phyloP scores from a whole-genome alignment of 2,888 invertebrate genomes.

The Drosophila ustulata region DNA sequence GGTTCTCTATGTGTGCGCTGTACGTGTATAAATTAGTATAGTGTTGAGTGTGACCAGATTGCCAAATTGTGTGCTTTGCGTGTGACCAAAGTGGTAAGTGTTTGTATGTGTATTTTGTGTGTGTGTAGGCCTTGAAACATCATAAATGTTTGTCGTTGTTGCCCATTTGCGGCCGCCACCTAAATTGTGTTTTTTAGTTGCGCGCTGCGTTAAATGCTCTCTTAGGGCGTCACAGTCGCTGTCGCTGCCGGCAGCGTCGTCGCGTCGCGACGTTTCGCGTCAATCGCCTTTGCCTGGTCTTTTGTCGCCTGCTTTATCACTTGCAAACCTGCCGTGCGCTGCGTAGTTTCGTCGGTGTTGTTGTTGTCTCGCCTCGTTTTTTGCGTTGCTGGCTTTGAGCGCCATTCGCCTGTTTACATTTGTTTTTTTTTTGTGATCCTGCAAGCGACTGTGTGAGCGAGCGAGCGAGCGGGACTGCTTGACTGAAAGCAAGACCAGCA shows the following conservation, averaged over 20 bases:
- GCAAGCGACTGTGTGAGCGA: background rate
- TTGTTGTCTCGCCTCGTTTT: constrained; percentile 32
- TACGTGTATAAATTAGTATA: constrained; percentile 1
- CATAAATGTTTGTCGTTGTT: constrained; percentile 56
- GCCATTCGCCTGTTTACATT: background rate
- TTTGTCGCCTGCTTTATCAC: constrained; percentile 63
- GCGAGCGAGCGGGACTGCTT: constrained; percentile 1
- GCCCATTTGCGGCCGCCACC: constrained; percentile 40
- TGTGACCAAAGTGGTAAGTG: constrained; percentile 10
- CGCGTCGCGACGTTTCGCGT: background rate
- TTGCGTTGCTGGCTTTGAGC: background rate
- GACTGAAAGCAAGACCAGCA: background rate
- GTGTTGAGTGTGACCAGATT: constrained; percentile 15
- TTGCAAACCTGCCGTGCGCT: constrained; percentile 62
- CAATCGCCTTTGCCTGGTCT: constrained; percentile 35
- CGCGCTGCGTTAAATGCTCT: constrained; percentile 70
- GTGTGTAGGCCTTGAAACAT: constrained; percentile 63
- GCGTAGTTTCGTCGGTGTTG: constrained; percentile 50
- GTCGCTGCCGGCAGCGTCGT: constrained; percentile 8
- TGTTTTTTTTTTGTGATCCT: constrained; percentile 26
- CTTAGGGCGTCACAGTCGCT: constrained; percentile 63
- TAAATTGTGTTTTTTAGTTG: constrained; percentile 73
- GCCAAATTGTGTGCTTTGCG: constrained; percentile 3
- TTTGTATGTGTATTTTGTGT: constrained; percentile 10
- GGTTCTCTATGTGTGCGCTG: constrained; percentile 15